Conservation (phyloP, 2,888 invertebrate genomes). For the Agapostemon virescens region DNA sequence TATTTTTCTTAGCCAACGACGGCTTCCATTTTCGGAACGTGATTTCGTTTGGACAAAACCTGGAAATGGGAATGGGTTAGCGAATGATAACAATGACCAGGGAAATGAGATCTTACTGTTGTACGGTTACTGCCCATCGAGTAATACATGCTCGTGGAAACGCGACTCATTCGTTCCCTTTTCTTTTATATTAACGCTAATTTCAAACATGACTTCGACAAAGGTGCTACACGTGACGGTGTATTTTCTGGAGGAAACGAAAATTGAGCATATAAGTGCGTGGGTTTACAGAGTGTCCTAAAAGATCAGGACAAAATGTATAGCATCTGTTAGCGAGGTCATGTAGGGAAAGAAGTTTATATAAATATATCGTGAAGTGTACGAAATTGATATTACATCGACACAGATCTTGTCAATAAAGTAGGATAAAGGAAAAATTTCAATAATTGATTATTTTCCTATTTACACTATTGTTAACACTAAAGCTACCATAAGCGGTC, state of each 20-base stretch:
- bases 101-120: constrained; percentile 49
- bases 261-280: constrained; percentile 44
- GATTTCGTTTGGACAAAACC: constrained; percentile 24
- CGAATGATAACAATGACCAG: constrained; percentile 43
- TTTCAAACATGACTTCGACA: constrained; percentile 72
- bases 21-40: constrained; percentile 11
- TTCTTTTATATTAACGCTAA: constrained; percentile 75
- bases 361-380: too few species aligned
- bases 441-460: too few species aligned
- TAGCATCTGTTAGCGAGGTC: too few species aligned
- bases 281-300: too few species aligned
- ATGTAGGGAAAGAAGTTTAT: too few species aligned
- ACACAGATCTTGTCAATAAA: too few species aligned
- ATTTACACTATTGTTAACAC: too few species aligned
- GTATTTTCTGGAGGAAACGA: constrained; percentile 18
- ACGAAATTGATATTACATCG: too few species aligned
- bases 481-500: too few species aligned
- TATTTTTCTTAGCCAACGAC: not conserved
- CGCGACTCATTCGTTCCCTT: constrained; percentile 49
- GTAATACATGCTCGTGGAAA: constrained; percentile 27
- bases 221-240: constrained; percentile 28
- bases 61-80: not conserved
- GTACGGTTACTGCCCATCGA: constrained; percentile 13
- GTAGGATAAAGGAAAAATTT: too few species aligned
- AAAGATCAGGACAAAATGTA: too few species aligned